Base-by-base conservation (phyloP, 2,888 invertebrate genomes). In the Nomada hirtipes region DNA sequence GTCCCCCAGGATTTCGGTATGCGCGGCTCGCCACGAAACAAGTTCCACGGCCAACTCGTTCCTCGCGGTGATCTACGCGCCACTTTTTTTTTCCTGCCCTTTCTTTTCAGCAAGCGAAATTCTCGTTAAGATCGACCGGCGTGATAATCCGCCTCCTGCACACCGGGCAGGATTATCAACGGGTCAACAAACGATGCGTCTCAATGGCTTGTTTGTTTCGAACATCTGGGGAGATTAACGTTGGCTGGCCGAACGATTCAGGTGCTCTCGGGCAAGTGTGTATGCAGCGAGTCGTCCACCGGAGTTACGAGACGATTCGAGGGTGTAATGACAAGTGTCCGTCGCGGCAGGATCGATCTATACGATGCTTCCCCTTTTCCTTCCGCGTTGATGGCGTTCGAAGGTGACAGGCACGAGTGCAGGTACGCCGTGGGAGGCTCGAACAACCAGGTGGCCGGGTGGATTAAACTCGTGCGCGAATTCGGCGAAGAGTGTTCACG, bases 1-100 rank as follows among this genome's bases (percentile, higher is more conserved):
- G 87, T 89, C 88, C 83, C 86, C 79, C 85, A 77, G 71, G 84
- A 84, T 89, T 90, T 89, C 85, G 85, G 86, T 85, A 84, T 86
- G 83, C 78, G 72, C 76, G 74, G 52, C 74, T 44, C 63, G 65
- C 67, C 65, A 59, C 72, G 57, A 82, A 84, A 86, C 83, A 69
- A 82, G 82, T 86, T 86, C 81, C 74, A 29, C n/a, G 36, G 42
- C 53, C 20, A 47, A 52, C 47, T 60, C 59, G 68, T 53, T 57
- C 7, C 55, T 50, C 50, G 20, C 36, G 10, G 29, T 61, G 81
- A 81, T 74, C 78, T 67, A 65, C 76, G 75, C 71, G 72, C 55
- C 72, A 63, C 70, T 80, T 83, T 29, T 29, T 29, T 29, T 29
- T 7, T 0, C 4, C 7, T 26, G 26, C 26, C 26, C 26, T 36